Evolutionary conservation across 2,113 vertebrate species (phyloP).

Genomic region (Tupaia tana): DNA sequence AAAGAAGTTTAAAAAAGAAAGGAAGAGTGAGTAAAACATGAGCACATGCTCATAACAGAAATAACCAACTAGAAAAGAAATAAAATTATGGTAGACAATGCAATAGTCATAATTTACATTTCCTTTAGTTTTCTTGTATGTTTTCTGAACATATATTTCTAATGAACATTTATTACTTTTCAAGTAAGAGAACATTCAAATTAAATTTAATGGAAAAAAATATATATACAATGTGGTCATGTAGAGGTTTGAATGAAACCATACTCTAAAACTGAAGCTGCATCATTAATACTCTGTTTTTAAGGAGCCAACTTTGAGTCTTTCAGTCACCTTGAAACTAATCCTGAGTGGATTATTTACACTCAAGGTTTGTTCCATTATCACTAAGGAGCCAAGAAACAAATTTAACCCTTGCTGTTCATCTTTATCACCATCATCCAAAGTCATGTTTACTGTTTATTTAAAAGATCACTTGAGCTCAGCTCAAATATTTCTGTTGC

Average conservation of each 20-base stretch:
- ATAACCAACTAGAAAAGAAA: background rate
- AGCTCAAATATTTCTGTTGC: too few relatives aligned
- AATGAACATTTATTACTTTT: background rate
- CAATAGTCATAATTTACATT: background rate
- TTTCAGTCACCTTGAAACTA: background rate
- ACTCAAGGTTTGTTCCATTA: background rate
- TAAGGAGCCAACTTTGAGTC: background rate
- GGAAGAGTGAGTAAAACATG: background rate
- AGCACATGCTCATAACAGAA: background rate
- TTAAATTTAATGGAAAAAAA: background rate
- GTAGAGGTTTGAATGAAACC: background rate
- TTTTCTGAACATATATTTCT: background rate
- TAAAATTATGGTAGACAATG: background rate
- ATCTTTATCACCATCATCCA: background rate
- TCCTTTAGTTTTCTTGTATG: background rate
- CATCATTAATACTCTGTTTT: too few relatives aligned
- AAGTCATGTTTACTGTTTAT: background rate
- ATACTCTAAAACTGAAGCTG: background rate
- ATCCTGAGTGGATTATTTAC: background rate
- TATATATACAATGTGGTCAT: background rate
- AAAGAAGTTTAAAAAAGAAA: background rate
- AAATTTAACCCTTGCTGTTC: background rate
- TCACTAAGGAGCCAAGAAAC: background rate
- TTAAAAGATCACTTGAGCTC: background rate
- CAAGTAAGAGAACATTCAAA: background rate